Evolutionary conservation across 2,888 invertebrate genomes (phyloP).

Genomic region (Ceramica pisi): DNA sequence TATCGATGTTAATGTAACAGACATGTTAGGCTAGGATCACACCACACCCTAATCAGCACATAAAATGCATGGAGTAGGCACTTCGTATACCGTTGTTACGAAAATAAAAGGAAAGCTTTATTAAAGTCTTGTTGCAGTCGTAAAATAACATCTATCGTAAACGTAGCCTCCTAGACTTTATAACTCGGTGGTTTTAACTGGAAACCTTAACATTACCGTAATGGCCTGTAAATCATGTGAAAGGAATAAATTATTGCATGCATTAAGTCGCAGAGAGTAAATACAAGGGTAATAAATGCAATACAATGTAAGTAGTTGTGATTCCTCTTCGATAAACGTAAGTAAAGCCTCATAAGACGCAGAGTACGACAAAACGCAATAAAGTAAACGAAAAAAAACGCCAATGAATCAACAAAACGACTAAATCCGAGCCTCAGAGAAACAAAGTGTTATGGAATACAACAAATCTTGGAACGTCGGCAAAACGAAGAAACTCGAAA

Average conservation of each 20-base stretch:
- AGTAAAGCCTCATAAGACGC: slow-evolving; percentile 31
- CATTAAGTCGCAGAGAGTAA: slow-evolving; percentile 79
- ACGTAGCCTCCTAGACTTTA: slow-evolving; percentile 82
- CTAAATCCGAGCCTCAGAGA: slow-evolving; percentile 38
- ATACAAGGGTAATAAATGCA: slow-evolving; percentile 78
- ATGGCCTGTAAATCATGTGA: slow-evolving; percentile 84
- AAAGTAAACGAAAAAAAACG: slow-evolving; percentile 25
- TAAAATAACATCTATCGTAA: slow-evolving; percentile 84
- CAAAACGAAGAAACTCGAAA: slow-evolving; percentile 88
- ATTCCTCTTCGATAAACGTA: slow-evolving; percentile 56
- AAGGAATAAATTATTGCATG: slow-evolving; percentile 84
- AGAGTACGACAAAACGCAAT: slow-evolving; percentile 24
- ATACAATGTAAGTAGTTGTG: slow-evolving; percentile 75
- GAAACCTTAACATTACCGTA: slow-evolving; percentile 80
- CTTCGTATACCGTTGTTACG: slow-evolving; percentile 70
- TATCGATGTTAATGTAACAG: slow-evolving; percentile 39
- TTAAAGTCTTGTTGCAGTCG: slow-evolving; percentile 78
- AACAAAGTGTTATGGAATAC: slow-evolving; percentile 64
- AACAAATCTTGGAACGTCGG: slow-evolving; percentile 80
- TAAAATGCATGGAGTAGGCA: slow-evolving; percentile 55
- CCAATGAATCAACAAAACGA: slow-evolving; percentile 42
- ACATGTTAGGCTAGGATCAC: slow-evolving; percentile 21
- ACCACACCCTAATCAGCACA: slow-evolving; percentile 29
- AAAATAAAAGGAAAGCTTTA: slow-evolving; percentile 76
- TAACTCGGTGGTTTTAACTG: slow-evolving; percentile 79